Evolutionary conservation across 1,140 invertebrate genomes (phyloP), one percentile per base, ranked within the genome.

Genomic region (Chlorops oryzae): DNA sequence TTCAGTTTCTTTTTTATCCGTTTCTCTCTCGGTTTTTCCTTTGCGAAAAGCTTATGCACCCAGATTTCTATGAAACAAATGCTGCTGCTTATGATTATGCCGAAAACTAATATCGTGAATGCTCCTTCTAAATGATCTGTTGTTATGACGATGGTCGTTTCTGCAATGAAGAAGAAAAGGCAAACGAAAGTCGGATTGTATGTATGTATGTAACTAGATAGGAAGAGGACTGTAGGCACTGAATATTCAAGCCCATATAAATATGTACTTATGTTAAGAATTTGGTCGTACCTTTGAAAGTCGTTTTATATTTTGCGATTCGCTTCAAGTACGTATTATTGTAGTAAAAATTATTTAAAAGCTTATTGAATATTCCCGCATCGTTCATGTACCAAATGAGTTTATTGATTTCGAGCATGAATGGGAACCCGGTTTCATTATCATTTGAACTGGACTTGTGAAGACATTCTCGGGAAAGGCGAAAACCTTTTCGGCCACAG

Each of bases 391-490:
- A 37, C 1, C 59, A 59, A 32, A 80, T 70, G 3, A 64, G 59
- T 23, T 50, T 58, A 27, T 75, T 75, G 52, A 79, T 72, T 20
- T 63, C 57, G n/a, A 55, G 57, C 37, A 78, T 63, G 23, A 75
- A 76, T 2, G 77, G 75, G 35, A 77, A 79, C 13, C 78, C 41
- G 65, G 71, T 47, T 73, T 64, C 51, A 73, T 68, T 22, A 78
- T 66, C 59, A 78, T 73, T 58, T 79, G 77, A 41, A 77, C 42
- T 15, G 77, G 73, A 12, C 77, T 77, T 5, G 69, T 65, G 43
- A 80, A 77, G 5, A 77, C 67, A 50, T 75, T 71, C 0, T 55
- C 13, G 1, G 62, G 55, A 45, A 72, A 63, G 3, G 66, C 59
- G 52, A 71, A 78, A 0, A 71, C 59, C 47, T 73, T 71, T 38